Evolutionary conservation across 1,140 invertebrate species (phyloP), one percentile per base, ranked within the genome.

Genomic region (Mactra quadrangularis): DNA sequence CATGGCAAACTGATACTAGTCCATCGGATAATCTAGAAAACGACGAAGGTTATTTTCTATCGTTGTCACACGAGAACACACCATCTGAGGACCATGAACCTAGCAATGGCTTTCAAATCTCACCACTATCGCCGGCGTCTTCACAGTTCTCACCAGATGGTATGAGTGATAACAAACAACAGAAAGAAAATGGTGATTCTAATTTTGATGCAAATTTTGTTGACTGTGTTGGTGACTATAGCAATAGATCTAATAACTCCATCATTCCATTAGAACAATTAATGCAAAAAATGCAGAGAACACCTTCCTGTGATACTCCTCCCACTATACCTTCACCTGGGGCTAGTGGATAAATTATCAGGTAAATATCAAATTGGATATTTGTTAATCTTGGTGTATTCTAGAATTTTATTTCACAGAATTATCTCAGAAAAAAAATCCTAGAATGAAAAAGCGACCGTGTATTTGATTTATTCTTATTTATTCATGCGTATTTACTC

Each of bases 1-100:
- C 86, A 6, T 87, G 86, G 84, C 86, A 87, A 52, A 87, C 84
- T 22, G 89, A 90, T 70, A 89, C 89, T 7, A 90, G 89, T 83
- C 89, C 89, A 7, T 90, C 89, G 13, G 89, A 90, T 75, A 90
- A 89, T 85, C 71, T 89, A 22, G 88, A 89, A 45, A 81, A 86
- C 52, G 88, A 89, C 15, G 88, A 89, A 53, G 87, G 85, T 82
- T 86, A 84, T 29, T 53, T 87, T 27, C 78, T 86, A 22, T 88
- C 88, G 15, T 81, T 87, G 60, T 89, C 88, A 55, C 75, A 83
- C 62, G 87, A 87, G 33, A 66, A 83, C 22, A 88, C 88, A 22
- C 86, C 84, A 7, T 89, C 88, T 11, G 88, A 89, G 31, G 79
- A 82, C 13, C 57, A 74, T 57, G 55, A 70, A n/a, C 47, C 29